Base-by-base conservation (phyloP, 2,113 vertebrate genomes). In the Neotragus pygmaeus region DNA sequence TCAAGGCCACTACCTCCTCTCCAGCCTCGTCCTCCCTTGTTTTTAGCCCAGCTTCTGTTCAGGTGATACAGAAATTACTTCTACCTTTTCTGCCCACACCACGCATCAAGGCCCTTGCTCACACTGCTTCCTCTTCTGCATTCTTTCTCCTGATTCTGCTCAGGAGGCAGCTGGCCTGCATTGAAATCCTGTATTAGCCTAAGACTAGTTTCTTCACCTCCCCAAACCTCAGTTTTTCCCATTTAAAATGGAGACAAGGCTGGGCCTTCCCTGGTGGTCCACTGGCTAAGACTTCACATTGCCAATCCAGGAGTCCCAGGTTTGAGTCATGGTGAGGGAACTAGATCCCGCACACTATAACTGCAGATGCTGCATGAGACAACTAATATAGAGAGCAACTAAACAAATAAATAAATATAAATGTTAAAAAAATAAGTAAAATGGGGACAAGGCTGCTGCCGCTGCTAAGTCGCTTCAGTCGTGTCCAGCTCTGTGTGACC, bases 81-180 rank as follows among this genome's bases (percentile, higher is more conserved):
- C 80, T 33, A 1, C n/a, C 12, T 16, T 36, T 23, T 58, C 47
- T 51, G 47, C 57, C 17, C 11, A 2, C 4, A 0, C 27, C 43
- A 12, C 1, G 0, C 25, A 28, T 2, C 0, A 4, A 36, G n/a
- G 45, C 47, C 28, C 0, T 25, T 36, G 28, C 1, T 10, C 15
- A 10, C 2, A 7, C 21, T 3, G 4, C 64, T 17, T 10, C 30
- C 45, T 66, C n/a, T 33, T 60, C 60, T 64, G 70, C 30, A 11
- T 14, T 25, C 5, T 30, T 64, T 5, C 33, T 6, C 45, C 19
- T 21, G 27, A 55, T 11, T 73, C 70, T 33, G 5, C 64, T 39
- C 6, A 12, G 49, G 25, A 58, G 28, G 21, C 77, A 19, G 6
- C 2, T 0, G 3, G 17, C 77, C 51, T 30, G 25, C 4, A 3